phyloP scores from a whole-genome alignment of 2,113 vertebrate genomes.

The Setophaga kirtlandii region DNA sequence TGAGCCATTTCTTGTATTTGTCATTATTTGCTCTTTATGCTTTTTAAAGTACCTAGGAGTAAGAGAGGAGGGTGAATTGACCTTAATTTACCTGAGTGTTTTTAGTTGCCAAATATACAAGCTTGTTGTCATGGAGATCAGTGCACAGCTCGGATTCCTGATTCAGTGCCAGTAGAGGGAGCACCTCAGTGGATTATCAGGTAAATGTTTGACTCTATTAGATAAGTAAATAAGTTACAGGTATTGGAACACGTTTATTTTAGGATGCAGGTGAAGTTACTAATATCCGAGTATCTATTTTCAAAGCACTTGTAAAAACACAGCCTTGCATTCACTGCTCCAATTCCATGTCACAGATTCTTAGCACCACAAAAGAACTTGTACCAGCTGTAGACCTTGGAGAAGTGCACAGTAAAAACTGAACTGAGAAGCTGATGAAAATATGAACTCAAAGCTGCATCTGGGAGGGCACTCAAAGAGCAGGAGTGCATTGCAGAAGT shows the following conservation, averaged over 20 bases:
- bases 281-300: not conserved
- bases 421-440: not conserved
- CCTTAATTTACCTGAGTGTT: not conserved
- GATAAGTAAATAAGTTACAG: conserved; percentile 10
- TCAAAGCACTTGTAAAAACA: not conserved
- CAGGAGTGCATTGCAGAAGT: not conserved
- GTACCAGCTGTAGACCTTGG: not conserved
- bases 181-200: not conserved
- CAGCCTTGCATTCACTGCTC: not conserved
- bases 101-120: conserved; percentile 15
- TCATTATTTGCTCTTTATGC: not conserved
- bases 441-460: not conserved
- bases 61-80: not conserved
- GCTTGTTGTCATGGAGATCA: conserved; percentile 40
- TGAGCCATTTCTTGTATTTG: not conserved
- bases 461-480: not conserved
- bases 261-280: not conserved
- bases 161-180: conserved; percentile 25
- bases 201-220: conserved; percentile 10
- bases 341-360: not conserved
- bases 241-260: not conserved
- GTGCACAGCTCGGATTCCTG: not conserved
- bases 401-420: not conserved
- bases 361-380: not conserved
- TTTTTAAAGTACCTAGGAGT: conserved; percentile 17